These are phyloP conservation scores for Hofmannophila pseudospretella DNA, from an alignment of 2,888 invertebrate genomes.

Conservation along the genomic window DNA sequence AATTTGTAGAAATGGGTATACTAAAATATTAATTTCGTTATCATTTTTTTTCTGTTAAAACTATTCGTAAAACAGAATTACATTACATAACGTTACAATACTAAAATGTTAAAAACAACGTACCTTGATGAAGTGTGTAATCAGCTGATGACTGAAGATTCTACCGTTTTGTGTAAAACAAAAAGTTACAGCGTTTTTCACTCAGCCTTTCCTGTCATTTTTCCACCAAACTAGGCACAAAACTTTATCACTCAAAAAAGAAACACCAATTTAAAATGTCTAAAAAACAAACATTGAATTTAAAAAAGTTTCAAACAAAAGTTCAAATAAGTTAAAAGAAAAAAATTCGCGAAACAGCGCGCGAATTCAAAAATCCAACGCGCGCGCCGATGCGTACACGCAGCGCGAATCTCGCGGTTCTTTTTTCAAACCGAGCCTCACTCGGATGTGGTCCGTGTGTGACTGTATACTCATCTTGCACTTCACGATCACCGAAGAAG, in stretches of 20 bases:
- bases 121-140: constrained; percentile 29
- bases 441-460: constrained; percentile 75
- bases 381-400: constrained; percentile 64
- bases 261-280: neutral
- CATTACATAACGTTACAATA: no score
- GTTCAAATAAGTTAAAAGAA: constrained; percentile 24
- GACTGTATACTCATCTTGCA: constrained; percentile 76
- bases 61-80: no score
- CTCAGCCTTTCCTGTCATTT: constrained; percentile 38
- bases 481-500: constrained; percentile 76
- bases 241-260: constrained; percentile 11
- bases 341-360: constrained; percentile 24
- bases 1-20: no score
- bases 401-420: constrained; percentile 53
- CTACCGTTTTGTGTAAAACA: constrained; percentile 25
- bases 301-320: constrained; percentile 19
- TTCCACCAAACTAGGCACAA: constrained; percentile 34
- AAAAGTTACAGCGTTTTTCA: constrained; percentile 37
- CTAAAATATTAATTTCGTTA: no score
- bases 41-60: no score
- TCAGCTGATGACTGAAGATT: constrained; percentile 26
- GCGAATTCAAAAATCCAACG: constrained; percentile 34
- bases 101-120: constrained; percentile 18
- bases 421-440: constrained; percentile 61
- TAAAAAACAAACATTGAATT: constrained; percentile 4